Evolutionary conservation across 2,113 vertebrate genomes (phyloP).

Genomic region (Callorhinus ursinus): DNA sequence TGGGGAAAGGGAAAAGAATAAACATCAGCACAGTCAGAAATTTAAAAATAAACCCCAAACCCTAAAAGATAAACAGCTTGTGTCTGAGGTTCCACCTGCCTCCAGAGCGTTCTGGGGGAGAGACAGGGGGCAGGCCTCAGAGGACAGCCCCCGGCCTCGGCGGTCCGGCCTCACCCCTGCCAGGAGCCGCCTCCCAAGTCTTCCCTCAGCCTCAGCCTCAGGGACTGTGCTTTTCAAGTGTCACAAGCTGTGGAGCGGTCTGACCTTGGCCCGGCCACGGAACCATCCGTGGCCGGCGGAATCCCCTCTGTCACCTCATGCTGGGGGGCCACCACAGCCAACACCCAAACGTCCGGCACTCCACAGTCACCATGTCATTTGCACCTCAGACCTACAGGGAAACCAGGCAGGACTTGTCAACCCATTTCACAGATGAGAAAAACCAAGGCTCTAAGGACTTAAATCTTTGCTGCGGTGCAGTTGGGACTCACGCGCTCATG

Average conservation of each 20-base stretch:
- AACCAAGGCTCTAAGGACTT: neutral
- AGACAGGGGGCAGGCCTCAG: neutral
- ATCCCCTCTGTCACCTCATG: neutral
- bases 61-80: conserved; percentile 73
- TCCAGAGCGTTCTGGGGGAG: conserved; percentile 28
- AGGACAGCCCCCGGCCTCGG: neutral
- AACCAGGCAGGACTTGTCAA: neutral
- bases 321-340: neutral
- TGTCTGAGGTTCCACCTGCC: conserved; percentile 38
- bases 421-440: conserved; percentile 22
- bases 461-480: neutral
- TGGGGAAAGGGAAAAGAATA: conserved; percentile 71
- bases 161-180: neutral
- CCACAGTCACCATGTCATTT: neutral
- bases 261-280: neutral
- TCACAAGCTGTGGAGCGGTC: neutral
- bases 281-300: neutral
- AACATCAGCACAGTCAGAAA: conserved; percentile 71
- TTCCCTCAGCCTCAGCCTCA: neutral
- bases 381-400: neutral
- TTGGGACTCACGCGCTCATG: neutral
- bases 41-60: conserved; percentile 77
- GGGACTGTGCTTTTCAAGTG: neutral
- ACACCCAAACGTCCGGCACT: neutral
- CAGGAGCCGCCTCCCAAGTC: neutral